Base-by-base conservation (phyloP, 2,797 vertebrate species). In the Apogon talboti region DNA sequence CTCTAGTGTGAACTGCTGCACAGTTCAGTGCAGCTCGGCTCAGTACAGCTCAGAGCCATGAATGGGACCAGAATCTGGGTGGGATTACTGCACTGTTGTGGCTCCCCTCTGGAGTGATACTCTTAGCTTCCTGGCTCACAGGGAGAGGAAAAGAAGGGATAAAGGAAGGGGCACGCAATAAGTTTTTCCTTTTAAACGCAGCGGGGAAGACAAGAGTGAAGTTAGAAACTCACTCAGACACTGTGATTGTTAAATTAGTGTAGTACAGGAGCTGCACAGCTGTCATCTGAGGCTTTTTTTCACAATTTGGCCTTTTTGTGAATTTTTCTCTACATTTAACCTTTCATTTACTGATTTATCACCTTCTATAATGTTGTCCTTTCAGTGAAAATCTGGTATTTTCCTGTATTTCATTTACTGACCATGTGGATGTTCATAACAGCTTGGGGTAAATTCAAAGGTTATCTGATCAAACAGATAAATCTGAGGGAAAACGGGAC, bases 1-100 rank as follows among this genome's bases (percentile, higher is more conserved):
- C 75, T 89, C 82, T 75, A 66, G 78, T 84, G 83, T 86, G 79
- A 87, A 86, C 78, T 30, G 60, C 64, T 65, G 75, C 78, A 83
- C 81, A 78, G 77, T 74, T 69, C 81, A 84, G 72, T 55, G 77
- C 46, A 2, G 66, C 74, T 66, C 38, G 48, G 72, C 70, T 77
- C 77, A 75, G 70, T 69, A 59, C 79, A 52, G 76, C 81, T 69
- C 74, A 71, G 74, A 73, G 62, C 42, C 64, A 13, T 66, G 70
- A 86, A 80, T 66, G 74, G 67, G 70, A 68, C 61, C 16, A 67
- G 66, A 77, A 63, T 85, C 79, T 74, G 77, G 81, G 85, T 85
- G 85, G 85, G 84, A 88, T 90, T 83, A 89, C 49, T 41, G 42
- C 66, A 11, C 67, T 71, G 76, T 56, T 87, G 79, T 78, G 64